Percentiles rank a stretch among this genome's conserved stretches.
Conservation (phyloP, 2,888 invertebrate genomes). For the Leptopterna dolabrata region DNA sequence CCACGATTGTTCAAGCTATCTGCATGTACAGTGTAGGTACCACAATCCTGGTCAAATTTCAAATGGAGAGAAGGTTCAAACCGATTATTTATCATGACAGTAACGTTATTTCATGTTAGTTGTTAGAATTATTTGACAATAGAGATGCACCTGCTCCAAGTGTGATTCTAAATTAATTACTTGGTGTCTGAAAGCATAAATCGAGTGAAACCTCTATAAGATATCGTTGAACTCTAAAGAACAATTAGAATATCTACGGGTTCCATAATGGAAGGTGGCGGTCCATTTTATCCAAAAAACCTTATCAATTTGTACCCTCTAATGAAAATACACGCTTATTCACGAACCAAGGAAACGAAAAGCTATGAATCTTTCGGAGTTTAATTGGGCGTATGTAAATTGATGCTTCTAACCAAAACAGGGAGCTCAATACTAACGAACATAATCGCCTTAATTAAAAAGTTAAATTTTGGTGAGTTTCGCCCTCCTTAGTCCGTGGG, state of each 20-base stretch:
- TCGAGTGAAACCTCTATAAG: no score
- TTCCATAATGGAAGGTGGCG: background rate
- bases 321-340: background rate
- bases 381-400: constrained; percentile 18
- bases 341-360: background rate
- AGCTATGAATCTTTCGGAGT: background rate
- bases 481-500: background rate
- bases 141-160: no score
- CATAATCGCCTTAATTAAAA: constrained; percentile 5
- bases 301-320: background rate
- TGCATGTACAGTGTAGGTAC: background rate
- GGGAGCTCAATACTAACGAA: background rate
- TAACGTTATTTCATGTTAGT: no score
- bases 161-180: no score
- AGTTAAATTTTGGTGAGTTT: background rate
- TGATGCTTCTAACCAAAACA: background rate
- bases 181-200: no score
- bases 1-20: background rate
- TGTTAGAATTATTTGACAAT: no score
- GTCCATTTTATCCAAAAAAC: background rate
- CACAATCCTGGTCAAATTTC: no score
- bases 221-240: no score
- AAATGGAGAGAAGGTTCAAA: background rate
- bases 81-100: no score
- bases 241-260: background rate